A percentile compares a stretch with the other conserved stretches of the same genome.
Conservation (phyloP, 2,113 vertebrate species). For the Channa maculata region DNA sequence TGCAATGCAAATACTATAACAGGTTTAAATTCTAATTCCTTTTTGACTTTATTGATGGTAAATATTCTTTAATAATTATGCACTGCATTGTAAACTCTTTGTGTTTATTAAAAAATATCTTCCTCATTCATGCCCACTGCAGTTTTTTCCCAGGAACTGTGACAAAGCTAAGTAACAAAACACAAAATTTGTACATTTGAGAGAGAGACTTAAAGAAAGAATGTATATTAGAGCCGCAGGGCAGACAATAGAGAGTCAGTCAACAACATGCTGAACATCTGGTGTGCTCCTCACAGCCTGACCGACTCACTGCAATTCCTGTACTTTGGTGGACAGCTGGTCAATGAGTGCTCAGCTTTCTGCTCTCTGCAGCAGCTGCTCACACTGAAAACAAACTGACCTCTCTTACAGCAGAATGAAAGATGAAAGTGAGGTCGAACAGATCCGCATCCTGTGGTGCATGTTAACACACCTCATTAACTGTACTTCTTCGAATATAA, state of each 20-base stretch:
- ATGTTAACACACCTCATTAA: not conserved
- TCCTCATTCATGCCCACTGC: too few species aligned
- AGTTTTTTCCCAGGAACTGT: not conserved
- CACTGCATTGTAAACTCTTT: too few species aligned
- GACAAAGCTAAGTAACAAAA: not conserved
- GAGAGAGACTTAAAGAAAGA: not conserved
- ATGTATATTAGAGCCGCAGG: not conserved
- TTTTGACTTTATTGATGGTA: too few species aligned
- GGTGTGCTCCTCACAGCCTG: slow-evolving; percentile 14
- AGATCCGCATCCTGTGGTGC: not conserved
- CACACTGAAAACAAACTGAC: not conserved
- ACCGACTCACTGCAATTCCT: slow-evolving; percentile 27
- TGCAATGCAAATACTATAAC: not conserved
- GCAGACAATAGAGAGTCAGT: slow-evolving; percentile 13
- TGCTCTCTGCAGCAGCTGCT: slow-evolving; percentile 20
- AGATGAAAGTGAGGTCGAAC: not conserved
- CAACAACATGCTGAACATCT: slow-evolving; percentile 45
- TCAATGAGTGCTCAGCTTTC: slow-evolving; percentile 2
- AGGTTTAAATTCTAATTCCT: not conserved
- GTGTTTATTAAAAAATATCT: too few species aligned
- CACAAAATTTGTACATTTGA: not conserved
- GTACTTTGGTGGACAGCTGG: slow-evolving; percentile 30
- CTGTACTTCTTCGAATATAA: not conserved
- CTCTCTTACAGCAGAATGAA: not conserved
- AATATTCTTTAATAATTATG: too few species aligned